Conservation (phyloP, 1,140 invertebrate genomes). For the Hermetia illucens region DNA sequence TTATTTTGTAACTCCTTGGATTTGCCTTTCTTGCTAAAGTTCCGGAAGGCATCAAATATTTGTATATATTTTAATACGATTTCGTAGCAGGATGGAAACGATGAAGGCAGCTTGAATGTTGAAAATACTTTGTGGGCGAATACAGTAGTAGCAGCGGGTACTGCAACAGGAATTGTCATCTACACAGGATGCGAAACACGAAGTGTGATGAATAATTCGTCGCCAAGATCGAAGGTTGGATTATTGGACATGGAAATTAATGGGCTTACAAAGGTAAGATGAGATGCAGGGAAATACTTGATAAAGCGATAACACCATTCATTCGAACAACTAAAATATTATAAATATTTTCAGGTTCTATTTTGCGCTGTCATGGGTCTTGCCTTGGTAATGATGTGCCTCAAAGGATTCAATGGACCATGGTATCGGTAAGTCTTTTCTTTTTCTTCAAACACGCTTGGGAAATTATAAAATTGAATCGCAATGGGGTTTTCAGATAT, state of each 20-base stretch:
- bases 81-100: constrained; percentile 26
- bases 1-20: no score
- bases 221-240: constrained; percentile 88
- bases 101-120: constrained; percentile 74
- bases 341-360: constrained; percentile 46
- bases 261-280: constrained; percentile 70
- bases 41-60: no score
- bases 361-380: constrained; percentile 86
- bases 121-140: constrained; percentile 99
- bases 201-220: constrained; percentile 96
- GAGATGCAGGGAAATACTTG: constrained; percentile 7
- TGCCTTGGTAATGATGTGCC: constrained; percentile 85
- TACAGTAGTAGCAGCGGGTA: constrained; percentile 93
- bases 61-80: no score
- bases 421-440: constrained; percentile 59
- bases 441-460: neutral
- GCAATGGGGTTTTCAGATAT: constrained; percentile 36
- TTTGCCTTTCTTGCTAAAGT: no score
- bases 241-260: constrained; percentile 92
- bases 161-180: constrained; percentile 85
- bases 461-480: neutral
- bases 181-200: constrained; percentile 93
- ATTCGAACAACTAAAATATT: neutral
- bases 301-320: constrained; percentile 1
- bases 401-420: constrained; percentile 89